These are phyloP conservation scores for Crenuchus spilurus DNA, from an alignment of 2,797 vertebrate genomes.

Conservation along the genomic window DNA sequence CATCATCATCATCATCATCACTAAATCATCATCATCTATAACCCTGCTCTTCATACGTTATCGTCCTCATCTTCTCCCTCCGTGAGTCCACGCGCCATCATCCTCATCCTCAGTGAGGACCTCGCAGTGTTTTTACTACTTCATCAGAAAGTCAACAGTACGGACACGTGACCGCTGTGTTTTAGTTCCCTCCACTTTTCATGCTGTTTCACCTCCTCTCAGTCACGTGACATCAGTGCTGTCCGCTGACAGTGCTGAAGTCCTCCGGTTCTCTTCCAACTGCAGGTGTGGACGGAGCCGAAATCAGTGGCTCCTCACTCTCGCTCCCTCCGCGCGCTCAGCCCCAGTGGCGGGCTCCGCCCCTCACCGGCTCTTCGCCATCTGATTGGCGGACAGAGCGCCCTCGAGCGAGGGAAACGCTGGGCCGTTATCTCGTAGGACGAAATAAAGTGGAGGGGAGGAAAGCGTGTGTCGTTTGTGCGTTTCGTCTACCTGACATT, in stretches of 20 bases:
- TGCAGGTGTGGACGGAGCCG: conserved; percentile 4
- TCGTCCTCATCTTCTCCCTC: neutral
- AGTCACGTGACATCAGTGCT: no score
- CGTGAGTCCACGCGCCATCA: neutral
- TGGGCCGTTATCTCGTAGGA: conserved; percentile 14
- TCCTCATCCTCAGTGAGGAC: neutral
- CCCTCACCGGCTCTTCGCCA: conserved; percentile 30
- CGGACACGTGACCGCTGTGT: conserved; percentile 32
- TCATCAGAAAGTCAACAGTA: conserved; percentile 49
- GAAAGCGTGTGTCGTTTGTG: neutral
- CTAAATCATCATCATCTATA: neutral
- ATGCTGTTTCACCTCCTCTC: conserved; percentile 13
- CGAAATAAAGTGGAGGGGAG: no score
- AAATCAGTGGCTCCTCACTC: conserved; percentile 47
- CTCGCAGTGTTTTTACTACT: neutral
- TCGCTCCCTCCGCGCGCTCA: conserved; percentile 43
- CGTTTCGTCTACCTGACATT: no score
- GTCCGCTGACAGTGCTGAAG: no score
- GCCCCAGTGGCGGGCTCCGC: conserved; percentile 34
- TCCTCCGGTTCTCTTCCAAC: neutral
- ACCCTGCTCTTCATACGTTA: neutral
- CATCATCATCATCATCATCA: neutral
- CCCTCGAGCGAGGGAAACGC: conserved; percentile 24
- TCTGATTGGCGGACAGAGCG: conserved; percentile 44
- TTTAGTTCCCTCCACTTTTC: neutral